Percentiles rank a stretch among this genome's conserved stretches.
These are phyloP conservation scores for Caenorhabditis imperialis DNA, from an alignment of 2,888 invertebrate species.

Conservation along the genomic window DNA sequence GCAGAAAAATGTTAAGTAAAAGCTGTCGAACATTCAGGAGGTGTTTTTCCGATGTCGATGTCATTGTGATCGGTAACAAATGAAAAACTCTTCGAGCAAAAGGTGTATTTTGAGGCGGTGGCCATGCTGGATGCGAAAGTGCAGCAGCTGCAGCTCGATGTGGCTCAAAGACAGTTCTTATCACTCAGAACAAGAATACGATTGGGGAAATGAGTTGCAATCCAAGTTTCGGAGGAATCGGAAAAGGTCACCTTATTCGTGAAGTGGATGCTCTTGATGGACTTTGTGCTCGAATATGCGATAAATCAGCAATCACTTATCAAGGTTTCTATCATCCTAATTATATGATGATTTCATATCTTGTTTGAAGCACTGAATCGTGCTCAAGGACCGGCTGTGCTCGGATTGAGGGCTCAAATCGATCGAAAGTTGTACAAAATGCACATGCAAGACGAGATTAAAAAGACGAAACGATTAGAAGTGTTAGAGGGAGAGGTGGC, in stretches of 20 bases:
- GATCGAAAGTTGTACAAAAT: constrained; percentile 87
- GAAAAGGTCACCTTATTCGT: constrained; percentile 82
- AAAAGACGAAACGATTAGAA: constrained; percentile 81
- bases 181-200: constrained; percentile 88
- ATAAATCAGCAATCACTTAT: constrained; percentile 78
- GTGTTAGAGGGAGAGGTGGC: constrained; percentile 86
- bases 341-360: not conserved
- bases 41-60: constrained; percentile 48
- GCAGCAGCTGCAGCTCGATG: constrained; percentile 88
- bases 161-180: constrained; percentile 85
- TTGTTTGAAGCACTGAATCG: constrained; percentile 84
- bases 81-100: not conserved
- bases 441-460: constrained; percentile 83
- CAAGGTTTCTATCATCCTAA: constrained; percentile 41
- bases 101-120: constrained; percentile 83
- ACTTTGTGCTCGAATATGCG: constrained; percentile 87
- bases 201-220: constrained; percentile 92
- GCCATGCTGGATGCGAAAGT: constrained; percentile 92
- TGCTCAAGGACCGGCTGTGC: constrained; percentile 89
- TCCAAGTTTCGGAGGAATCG: constrained; percentile 93
- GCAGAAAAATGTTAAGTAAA: constrained; percentile 25
- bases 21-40: constrained; percentile 23
- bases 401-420: constrained; percentile 91
- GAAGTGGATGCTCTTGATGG: constrained; percentile 92
- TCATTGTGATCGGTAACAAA: constrained; percentile 44